Percentiles rank a stretch among this genome's conserved stretches.
Conservation (phyloP, 1,140 invertebrate species). For the Drosophila bifasciata region DNA sequence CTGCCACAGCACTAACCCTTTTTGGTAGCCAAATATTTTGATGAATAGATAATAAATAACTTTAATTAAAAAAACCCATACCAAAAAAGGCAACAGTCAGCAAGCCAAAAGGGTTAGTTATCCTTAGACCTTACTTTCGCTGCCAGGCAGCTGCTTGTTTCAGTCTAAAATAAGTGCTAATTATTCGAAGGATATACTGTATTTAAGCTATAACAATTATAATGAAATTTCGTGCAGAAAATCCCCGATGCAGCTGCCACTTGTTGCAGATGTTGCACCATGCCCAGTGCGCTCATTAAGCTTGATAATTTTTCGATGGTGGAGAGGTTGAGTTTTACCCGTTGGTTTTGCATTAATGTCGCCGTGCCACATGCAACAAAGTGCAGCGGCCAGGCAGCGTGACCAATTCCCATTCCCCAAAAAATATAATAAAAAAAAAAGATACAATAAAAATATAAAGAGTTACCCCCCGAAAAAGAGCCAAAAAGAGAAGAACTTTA, state of each 20-base stretch:
- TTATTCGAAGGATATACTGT: constrained; percentile 21
- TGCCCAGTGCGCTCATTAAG: constrained; percentile 68
- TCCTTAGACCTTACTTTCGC: constrained; percentile 58
- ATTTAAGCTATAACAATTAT: constrained; percentile 61
- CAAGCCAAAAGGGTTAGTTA: too few relatives aligned
- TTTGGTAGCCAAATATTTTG: constrained; percentile 11
- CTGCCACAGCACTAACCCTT: constrained; percentile 43
- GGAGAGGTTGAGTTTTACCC: constrained; percentile 20
- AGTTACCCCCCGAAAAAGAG: constrained; percentile 4
- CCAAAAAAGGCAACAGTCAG: neutral
- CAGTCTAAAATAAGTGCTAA: constrained; percentile 33
- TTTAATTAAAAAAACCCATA: constrained; percentile 62
- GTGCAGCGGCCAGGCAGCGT: constrained; percentile 52
- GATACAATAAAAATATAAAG: constrained; percentile 26
- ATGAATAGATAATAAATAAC: constrained; percentile 73
- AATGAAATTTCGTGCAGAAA: constrained; percentile 71
- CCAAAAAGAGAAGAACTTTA: constrained; percentile 28
- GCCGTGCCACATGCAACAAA: constrained; percentile 73
- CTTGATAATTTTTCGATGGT: constrained; percentile 71
- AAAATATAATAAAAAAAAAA: constrained; percentile 5
- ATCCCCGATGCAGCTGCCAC: constrained; percentile 57
- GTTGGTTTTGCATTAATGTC: constrained; percentile 56
- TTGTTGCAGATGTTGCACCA: constrained; percentile 65
- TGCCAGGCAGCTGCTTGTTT: constrained; percentile 52
- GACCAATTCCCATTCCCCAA: constrained; percentile 52